phyloP scores from a whole-genome alignment of 2,797 vertebrate genomes.

The Sphaeramia orbicularis region DNA sequence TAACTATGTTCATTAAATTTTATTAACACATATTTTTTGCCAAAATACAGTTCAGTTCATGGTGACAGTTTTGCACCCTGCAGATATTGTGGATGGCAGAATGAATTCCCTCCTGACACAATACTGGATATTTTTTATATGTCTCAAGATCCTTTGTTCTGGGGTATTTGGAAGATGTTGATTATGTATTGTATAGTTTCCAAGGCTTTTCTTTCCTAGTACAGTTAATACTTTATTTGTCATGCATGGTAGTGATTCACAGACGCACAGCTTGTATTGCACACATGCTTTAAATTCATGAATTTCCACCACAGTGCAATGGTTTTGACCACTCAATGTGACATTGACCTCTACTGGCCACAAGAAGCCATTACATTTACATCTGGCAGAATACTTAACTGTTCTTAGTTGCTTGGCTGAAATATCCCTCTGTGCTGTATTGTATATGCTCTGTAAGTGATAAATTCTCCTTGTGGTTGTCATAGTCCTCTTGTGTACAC shows the following conservation, averaged over 20 bases:
- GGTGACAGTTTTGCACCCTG: not conserved
- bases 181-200: not conserved
- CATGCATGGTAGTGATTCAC: not conserved
- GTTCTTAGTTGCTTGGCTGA: not conserved
- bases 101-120: not conserved
- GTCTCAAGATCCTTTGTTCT: not conserved
- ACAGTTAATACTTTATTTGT: not conserved
- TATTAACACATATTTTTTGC: not conserved
- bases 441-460: conserved; percentile 1
- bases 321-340: conserved; percentile 24
- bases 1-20: not conserved
- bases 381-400: not conserved
- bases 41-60: not conserved
- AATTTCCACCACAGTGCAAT: not conserved
- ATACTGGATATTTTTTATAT: not conserved
- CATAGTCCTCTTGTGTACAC: not conserved
- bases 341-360: conserved; percentile 75
- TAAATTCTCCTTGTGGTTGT: not conserved
- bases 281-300: too few relatives aligned
- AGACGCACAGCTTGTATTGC: not conserved
- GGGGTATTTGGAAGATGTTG: not conserved
- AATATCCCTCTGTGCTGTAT: not conserved
- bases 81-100: not conserved
- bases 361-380: conserved; percentile 40
- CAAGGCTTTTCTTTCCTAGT: not conserved